Conservation (phyloP, 2,113 vertebrate genomes). For the Myrmecophaga tridactyla region DNA sequence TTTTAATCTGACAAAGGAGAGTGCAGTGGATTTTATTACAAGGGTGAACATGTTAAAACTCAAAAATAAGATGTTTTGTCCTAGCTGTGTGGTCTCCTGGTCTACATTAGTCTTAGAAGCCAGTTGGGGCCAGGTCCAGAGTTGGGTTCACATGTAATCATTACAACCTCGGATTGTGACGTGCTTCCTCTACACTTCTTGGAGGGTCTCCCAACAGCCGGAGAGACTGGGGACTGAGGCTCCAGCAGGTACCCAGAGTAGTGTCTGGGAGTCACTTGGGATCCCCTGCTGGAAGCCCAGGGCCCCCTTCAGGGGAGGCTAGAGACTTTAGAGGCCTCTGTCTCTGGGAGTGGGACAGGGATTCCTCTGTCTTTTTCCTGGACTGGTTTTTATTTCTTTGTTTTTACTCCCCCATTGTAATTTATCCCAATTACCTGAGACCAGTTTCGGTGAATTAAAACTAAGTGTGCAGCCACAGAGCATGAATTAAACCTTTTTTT, state of each 20-base stretch:
- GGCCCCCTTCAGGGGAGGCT: too few relatives aligned
- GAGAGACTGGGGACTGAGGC: too few relatives aligned
- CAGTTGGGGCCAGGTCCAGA: accelerated
- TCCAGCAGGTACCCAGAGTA: too few relatives aligned
- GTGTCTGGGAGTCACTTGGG: too few relatives aligned
- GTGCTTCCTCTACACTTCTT: too few relatives aligned
- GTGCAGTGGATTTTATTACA: not conserved
- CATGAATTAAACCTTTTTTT: too few relatives aligned
- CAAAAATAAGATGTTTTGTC: too few relatives aligned
- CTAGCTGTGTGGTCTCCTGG: not conserved
- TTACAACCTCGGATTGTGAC: too few relatives aligned
- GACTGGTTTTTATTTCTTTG: not conserved
- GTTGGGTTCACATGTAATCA: not conserved
- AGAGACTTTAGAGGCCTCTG: too few relatives aligned
- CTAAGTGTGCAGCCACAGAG: not conserved
- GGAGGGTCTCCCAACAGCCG: too few relatives aligned
- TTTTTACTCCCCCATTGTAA: not conserved
- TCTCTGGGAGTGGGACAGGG: too few relatives aligned
- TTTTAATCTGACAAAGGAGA: accelerated
- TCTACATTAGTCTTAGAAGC: not conserved
- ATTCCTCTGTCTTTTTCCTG: not conserved
- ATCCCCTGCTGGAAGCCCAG: too few relatives aligned
- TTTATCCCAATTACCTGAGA: not conserved
- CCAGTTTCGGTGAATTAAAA: not conserved
- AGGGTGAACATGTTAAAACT: not conserved